Conservation (phyloP, 2,888 invertebrate species). For the Melanostoma mellinum region DNA sequence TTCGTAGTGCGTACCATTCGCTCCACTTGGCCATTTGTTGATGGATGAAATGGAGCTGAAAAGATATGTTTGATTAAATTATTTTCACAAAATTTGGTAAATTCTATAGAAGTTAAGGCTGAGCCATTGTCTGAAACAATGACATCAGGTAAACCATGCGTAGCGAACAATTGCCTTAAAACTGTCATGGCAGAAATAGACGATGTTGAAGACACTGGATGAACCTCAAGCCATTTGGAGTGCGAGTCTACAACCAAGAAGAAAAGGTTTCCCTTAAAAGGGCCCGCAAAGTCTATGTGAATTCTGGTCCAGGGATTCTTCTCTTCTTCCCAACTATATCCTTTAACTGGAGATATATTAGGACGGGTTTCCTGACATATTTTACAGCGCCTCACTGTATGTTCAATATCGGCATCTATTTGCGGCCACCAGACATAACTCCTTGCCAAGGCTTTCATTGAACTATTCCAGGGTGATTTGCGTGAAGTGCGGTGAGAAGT, state of each 20-base stretch:
- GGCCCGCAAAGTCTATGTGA: slow-evolving; percentile 65
- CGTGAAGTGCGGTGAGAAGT: slow-evolving; percentile 31
- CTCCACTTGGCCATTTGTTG: slow-evolving; percentile 48
- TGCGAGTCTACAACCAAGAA: slow-evolving; percentile 54
- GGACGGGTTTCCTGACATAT: slow-evolving; percentile 23
- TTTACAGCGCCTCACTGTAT: background rate
- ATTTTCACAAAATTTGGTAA: slow-evolving; percentile 13
- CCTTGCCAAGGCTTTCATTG: slow-evolving; percentile 34
- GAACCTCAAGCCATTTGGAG: slow-evolving; percentile 51
- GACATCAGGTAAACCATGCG: slow-evolving; percentile 37
- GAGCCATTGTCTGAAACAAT: slow-evolving; percentile 60
- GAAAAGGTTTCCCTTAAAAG: slow-evolving; percentile 52
- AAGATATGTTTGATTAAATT: slow-evolving; percentile 56
- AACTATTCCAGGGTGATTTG: slow-evolving; percentile 22
- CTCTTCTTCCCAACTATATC: slow-evolving; percentile 6
- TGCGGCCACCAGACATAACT: slow-evolving; percentile 48
- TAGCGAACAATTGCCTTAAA: slow-evolving; percentile 17
- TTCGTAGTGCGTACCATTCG: background rate
- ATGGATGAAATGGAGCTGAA: slow-evolving; percentile 54
- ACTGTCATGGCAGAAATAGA: slow-evolving; percentile 9
- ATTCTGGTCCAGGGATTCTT: slow-evolving; percentile 33
- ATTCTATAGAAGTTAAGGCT: slow-evolving; percentile 37
- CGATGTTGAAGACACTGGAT: slow-evolving; percentile 21
- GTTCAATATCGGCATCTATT: slow-evolving; percentile 20
- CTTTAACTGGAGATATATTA: slow-evolving; percentile 28